A percentile compares a stretch with the other conserved stretches of the same genome.
Conservation (phyloP, 2,888 invertebrate species). For the Gonocerus acuteangulatus region DNA sequence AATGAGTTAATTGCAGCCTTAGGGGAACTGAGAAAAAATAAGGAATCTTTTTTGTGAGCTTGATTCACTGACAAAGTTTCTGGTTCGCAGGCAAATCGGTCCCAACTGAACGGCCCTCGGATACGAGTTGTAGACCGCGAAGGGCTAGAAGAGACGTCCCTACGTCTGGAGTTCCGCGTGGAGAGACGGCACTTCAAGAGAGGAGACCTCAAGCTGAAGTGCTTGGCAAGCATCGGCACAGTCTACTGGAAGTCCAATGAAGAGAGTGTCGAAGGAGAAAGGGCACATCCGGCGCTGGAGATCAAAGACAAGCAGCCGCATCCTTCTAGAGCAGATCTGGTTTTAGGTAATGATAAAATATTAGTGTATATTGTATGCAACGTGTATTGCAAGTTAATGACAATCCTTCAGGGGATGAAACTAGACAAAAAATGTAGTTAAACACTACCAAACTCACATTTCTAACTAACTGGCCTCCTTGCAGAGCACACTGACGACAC, state of each 20-base stretch:
- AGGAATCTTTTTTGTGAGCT: too few relatives aligned
- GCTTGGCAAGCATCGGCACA: slow-evolving; percentile 77
- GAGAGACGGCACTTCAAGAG: slow-evolving; percentile 71
- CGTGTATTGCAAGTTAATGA: too few relatives aligned
- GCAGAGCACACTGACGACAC: too few relatives aligned
- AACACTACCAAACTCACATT: too few relatives aligned
- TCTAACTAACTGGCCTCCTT: too few relatives aligned
- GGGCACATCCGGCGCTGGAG: slow-evolving; percentile 59
- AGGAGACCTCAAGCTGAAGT: slow-evolving; percentile 81
- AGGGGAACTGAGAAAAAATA: too few relatives aligned
- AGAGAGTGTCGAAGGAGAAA: slow-evolving; percentile 74
- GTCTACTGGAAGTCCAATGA: slow-evolving; percentile 83
- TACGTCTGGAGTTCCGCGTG: slow-evolving; percentile 73
- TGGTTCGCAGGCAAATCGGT: slow-evolving; percentile 38
- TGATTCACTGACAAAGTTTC: too few relatives aligned
- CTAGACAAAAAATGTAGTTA: too few relatives aligned
- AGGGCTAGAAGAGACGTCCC: slow-evolving; percentile 65
- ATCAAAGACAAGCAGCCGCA: slow-evolving; percentile 54
- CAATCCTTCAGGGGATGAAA: too few relatives aligned
- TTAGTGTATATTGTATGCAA: too few relatives aligned
- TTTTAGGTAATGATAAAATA: slow-evolving; percentile 63
- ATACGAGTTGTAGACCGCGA: slow-evolving; percentile 51
- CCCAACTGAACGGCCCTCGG: slow-evolving; percentile 45
- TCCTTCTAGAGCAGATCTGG: slow-evolving; percentile 61
- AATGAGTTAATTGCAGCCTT: too few relatives aligned